Conservation (phyloP, 2,797 vertebrate species). For the Poliocrania exsul region DNA sequence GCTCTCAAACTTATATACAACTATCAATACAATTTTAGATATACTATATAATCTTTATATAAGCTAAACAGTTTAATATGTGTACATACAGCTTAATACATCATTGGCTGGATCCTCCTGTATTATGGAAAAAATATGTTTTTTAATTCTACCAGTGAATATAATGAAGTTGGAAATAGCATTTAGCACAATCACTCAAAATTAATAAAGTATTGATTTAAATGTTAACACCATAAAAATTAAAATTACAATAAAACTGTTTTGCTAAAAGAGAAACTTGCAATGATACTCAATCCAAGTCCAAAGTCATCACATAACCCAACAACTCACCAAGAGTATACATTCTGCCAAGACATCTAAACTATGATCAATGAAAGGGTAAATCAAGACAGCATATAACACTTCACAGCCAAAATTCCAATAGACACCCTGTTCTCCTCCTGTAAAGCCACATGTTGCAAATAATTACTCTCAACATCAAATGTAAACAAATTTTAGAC, state of each 20-base stretch:
- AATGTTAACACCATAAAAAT: neutral
- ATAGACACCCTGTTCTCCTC: neutral
- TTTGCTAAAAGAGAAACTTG: neutral
- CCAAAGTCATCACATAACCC: neutral
- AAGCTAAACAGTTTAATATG: neutral
- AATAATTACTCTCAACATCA: neutral
- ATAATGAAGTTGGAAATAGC: neutral
- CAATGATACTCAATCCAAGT: neutral
- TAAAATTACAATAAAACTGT: neutral
- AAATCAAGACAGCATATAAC: neutral
- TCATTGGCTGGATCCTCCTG: neutral
- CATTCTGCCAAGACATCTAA: neutral
- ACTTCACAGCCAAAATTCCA: neutral
- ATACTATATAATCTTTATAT: neutral
- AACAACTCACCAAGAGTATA: neutral
- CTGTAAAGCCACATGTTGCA: neutral
- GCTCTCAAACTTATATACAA: neutral
- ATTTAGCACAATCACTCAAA: neutral
- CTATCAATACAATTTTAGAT: neutral
- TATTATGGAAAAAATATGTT: neutral
- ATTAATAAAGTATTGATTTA: neutral
- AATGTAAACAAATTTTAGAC: neutral
- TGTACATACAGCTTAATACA: neutral
- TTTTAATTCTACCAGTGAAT: neutral
- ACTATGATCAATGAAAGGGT: neutral